Evolutionary conservation across 2,888 invertebrate species (phyloP), one percentile per base, ranked within the genome.

Genomic region (Chydorus sphaericus): DNA sequence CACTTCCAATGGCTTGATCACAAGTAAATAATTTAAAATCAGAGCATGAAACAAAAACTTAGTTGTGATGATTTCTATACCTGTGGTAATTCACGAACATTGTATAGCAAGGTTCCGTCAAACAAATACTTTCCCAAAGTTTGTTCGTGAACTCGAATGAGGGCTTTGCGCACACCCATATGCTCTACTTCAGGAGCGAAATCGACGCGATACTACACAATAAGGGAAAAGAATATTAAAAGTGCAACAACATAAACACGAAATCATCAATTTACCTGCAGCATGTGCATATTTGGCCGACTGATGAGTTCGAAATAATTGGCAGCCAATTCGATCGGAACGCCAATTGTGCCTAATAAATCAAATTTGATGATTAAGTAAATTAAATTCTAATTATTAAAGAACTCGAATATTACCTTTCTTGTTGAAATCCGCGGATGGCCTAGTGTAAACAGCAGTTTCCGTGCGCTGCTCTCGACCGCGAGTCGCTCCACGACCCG

Each of bases 121-220:
- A 85, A 89, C 1, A 88, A 69, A 48, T 65, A 64, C 0, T 70
- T 80, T 1, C 81, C 81, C 6, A 84, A 65, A 0, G 62, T 64
- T 0, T 72, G 69, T 4, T 70, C 70, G 59, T 83, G 82, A 0
- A 74, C 66, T 11, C 73, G 70, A 1, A 87, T 60, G 2, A 85
- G 67, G 0, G 69, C 74, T 62, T 81, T 82, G 4, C 82, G 76
- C 0, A 78, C 66, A 0, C 65, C 63, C 0, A 82, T 81, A 38
- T 75, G 70, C 59, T 88, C 86, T 59, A 85, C 79, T 0, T 81
- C 80, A 0, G 88, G 87, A 0, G 71, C 66, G 61, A 85, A 80
- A 60, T 85, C 83, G 0, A 89, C 85, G 3, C 79, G 75, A 65
- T 88, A 88, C 57, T 44, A 50, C 1, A 39, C 28, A 6, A 44